Conservation (phyloP, 2,888 invertebrate genomes). For the Nomada hirtipes region DNA sequence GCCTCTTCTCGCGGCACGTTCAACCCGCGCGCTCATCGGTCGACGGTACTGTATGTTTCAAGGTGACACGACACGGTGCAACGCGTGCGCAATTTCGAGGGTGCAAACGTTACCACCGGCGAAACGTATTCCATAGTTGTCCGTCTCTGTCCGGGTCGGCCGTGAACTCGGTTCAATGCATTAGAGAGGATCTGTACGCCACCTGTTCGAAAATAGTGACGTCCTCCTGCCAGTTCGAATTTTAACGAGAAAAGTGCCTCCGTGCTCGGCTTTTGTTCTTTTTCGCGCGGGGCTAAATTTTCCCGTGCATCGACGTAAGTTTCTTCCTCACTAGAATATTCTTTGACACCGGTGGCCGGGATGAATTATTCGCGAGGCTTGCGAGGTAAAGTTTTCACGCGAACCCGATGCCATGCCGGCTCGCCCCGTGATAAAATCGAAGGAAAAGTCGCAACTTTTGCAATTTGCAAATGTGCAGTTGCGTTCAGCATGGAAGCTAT, state of each 20-base stretch:
- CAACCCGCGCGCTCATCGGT: constrained; percentile 39
- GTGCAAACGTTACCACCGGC: constrained; percentile 3
- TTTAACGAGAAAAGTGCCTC: not conserved
- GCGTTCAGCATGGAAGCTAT: constrained; percentile 25
- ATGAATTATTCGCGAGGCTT: constrained; percentile 24
- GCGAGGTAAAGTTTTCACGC: constrained; percentile 6
- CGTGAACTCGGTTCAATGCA: not conserved
- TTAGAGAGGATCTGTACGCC: not conserved
- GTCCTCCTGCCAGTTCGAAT: not conserved
- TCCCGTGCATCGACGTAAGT: constrained; percentile 6
- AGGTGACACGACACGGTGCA: constrained; percentile 42
- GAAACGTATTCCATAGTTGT: not conserved
- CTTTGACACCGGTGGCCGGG: not conserved
- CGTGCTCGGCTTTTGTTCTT: not conserved
- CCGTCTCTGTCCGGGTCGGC: not conserved
- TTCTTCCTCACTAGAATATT: not conserved
- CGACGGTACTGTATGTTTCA: constrained; percentile 34
- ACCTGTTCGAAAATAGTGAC: not conserved
- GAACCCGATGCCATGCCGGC: not conserved
- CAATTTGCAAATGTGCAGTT: constrained; percentile 17
- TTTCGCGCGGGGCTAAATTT: not conserved
- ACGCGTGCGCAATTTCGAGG: constrained; percentile 31
- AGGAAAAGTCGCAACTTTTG: constrained; percentile 2
- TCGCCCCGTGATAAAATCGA: not conserved
- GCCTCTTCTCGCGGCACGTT: constrained; percentile 60